These are phyloP conservation scores for Siniperca obscura DNA, from an alignment of 2,797 vertebrate species.

Conservation along the genomic window DNA sequence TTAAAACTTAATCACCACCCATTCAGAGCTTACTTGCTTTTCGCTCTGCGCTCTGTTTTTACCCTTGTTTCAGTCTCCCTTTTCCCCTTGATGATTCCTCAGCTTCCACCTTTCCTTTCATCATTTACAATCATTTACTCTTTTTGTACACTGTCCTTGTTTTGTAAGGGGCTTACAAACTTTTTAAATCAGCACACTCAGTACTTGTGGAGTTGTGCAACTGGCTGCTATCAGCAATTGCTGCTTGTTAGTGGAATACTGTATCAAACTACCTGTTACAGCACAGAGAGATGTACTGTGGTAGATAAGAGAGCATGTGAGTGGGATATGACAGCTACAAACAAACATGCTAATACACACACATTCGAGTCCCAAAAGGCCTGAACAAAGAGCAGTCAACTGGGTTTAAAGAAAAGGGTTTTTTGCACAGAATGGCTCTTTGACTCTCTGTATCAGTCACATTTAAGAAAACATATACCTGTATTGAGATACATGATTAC, in stretches of 20 bases:
- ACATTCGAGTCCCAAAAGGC: conserved; percentile 11
- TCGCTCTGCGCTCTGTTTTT: conserved; percentile 1
- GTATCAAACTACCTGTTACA: conserved; percentile 21
- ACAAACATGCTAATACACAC: conserved; percentile 22
- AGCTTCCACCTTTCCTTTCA: conserved; percentile 21
- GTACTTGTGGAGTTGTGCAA: conserved; percentile 30
- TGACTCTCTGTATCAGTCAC: not conserved
- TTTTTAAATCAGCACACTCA: conserved; percentile 18
- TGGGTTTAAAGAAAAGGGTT: too few species aligned
- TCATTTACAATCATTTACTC: not conserved
- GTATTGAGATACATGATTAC: not conserved
- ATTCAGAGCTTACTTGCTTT: not conserved
- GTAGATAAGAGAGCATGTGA: conserved; percentile 43
- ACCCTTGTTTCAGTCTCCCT: conserved; percentile 1
- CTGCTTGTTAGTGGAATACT: conserved; percentile 24
- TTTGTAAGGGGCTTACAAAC: not conserved
- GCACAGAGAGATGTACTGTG: conserved; percentile 1
- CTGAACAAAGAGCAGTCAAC: conserved; percentile 9
- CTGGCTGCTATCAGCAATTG: conserved; percentile 24
- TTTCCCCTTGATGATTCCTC: not conserved
- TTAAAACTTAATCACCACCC: conserved; percentile 10
- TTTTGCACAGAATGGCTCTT: not conserved
- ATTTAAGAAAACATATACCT: not conserved
- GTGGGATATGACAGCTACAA: conserved; percentile 27
- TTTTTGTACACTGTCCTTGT: not conserved